A percentile compares a stretch with the other conserved stretches of the same genome.
Evolutionary conservation across 2,888 invertebrate genomes (phyloP).

Genomic region (Ernsta delagoae): DNA sequence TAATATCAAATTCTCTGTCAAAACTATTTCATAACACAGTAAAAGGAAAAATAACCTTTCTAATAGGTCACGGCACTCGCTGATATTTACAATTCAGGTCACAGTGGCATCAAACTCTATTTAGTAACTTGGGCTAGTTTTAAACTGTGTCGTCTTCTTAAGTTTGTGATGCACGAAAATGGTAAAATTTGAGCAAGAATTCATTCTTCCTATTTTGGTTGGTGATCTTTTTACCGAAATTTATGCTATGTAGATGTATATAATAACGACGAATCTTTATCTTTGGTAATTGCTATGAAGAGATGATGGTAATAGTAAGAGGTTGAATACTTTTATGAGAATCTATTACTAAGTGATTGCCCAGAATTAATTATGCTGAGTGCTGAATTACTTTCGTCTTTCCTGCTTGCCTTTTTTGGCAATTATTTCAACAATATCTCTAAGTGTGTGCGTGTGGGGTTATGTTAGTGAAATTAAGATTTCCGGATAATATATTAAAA

Average conservation of each 20-base stretch:
- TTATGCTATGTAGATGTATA: background rate
- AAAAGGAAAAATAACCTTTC: background rate
- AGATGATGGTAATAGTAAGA: background rate
- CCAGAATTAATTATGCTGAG: background rate
- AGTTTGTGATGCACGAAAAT: background rate
- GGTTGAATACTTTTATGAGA: background rate
- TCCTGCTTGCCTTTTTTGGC: too few relatives aligned
- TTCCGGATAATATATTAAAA: background rate
- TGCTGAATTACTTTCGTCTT: too few relatives aligned
- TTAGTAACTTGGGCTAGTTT: conserved; percentile 18
- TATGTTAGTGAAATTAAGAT: background rate
- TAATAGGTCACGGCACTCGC: background rate
- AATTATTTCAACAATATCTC: background rate
- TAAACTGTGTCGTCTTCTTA: conserved; percentile 14
- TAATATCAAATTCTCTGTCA: too few relatives aligned
- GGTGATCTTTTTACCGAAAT: background rate
- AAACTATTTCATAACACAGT: background rate
- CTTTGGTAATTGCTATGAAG: too few relatives aligned
- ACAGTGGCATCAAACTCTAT: conserved; percentile 11
- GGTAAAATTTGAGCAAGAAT: background rate
- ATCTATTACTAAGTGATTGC: background rate
- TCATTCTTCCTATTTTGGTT: background rate
- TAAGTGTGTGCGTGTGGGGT: too few relatives aligned
- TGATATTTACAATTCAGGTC: conserved; percentile 27
- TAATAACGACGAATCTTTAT: too few relatives aligned